Base-by-base conservation (phyloP, 2,888 invertebrate species). In the Drosophila mulleri region DNA sequence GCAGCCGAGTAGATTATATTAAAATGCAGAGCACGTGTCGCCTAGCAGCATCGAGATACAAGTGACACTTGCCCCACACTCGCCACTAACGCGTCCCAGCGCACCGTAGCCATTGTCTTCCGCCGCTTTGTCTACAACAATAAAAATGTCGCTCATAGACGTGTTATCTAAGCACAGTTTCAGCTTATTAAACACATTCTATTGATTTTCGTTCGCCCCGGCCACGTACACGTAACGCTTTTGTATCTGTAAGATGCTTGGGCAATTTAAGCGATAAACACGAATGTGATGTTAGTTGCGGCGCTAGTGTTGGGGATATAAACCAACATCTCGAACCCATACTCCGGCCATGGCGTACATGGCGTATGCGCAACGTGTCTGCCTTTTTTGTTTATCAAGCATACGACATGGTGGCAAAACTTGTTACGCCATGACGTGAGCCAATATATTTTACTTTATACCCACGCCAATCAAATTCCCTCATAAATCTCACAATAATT, bases 181-280 rank as follows among this genome's bases (percentile, higher is more conserved):
- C 71, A 74, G 84, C 81, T 81, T 82, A 82, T 82, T 83, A 83
- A 80, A 81, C 72, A 71, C 75, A 69, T 75, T 81, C 67, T 74
- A 83, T 81, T 75, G 83, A 83, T 83, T 81, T 81, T 72, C 42
- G n/a, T 57, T 48, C 45, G 47, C 57, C 45, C 60, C 39, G 45
- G 37, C 44, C 71, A 77, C 62, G 66, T 74, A 44, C 50, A 65
- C 42, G 57, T 57, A 58, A 52, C 32, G 69, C 75, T 57, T 58
- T 66, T 78, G 70, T 78, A 79, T 79, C 71, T 73, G 37, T 64
- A 60, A 75, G 80, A 82, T 80, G 82, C 66, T 80, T 68, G 18
- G 69, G 82, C 76, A 73, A 73, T 82, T 82, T 81, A 65, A 71
- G 74, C 69, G 83, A 83, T 83, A 83, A 74, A 80, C 83, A 81